These are phyloP conservation scores for Ostrea denselamellosa DNA, from an alignment of 1,140 invertebrate genomes.

Conservation along the genomic window DNA sequence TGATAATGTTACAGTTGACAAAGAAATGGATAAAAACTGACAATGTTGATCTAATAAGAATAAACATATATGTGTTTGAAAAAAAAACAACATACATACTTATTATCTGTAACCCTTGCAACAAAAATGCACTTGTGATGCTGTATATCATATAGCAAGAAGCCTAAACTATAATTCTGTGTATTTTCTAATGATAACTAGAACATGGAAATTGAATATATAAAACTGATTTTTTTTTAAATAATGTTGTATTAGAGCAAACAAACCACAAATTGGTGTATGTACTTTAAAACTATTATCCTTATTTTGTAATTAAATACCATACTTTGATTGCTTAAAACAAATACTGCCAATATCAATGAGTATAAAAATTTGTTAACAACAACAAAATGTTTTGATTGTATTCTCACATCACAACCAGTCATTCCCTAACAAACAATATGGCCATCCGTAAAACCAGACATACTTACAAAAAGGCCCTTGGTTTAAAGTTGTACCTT, in stretches of 20 bases:
- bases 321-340: slow-evolving; percentile 6
- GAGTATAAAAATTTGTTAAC: slow-evolving; percentile 2
- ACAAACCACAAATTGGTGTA: neutral
- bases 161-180: neutral
- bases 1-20: neutral
- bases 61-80: neutral
- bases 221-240: neutral
- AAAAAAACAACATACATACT: neutral
- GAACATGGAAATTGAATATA: no score
- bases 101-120: neutral
- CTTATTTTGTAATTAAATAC: neutral
- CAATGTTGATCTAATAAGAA: neutral
- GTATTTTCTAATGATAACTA: neutral
- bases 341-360: slow-evolving; percentile 28
- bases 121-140: neutral
- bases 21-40: neutral
- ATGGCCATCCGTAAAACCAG: neutral
- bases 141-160: neutral
- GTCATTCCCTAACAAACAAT: neutral
- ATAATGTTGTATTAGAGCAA: neutral
- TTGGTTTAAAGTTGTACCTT: neutral
- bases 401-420: slow-evolving; percentile 37
- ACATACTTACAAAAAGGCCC: neutral
- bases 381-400: slow-evolving; percentile 39
- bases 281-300: neutral